Conservation (phyloP, 2,888 invertebrate genomes). For the Heliothis peltigera region DNA sequence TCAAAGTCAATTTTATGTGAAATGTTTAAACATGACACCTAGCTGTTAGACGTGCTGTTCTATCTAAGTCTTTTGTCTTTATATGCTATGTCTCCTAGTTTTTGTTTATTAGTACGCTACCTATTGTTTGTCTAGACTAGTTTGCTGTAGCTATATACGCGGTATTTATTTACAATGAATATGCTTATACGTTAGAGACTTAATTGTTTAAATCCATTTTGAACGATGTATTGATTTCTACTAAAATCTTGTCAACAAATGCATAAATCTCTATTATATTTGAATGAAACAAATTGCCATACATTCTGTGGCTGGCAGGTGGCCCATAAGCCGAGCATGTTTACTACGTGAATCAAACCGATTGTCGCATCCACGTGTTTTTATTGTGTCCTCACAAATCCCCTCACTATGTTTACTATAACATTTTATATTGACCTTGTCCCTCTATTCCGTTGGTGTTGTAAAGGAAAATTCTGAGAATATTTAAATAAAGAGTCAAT, state of each 20-base stretch:
- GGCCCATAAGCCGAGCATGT: slow-evolving; percentile 30
- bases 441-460: slow-evolving; percentile 23
- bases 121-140: slow-evolving; percentile 35
- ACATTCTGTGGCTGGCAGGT: slow-evolving; percentile 40
- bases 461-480: slow-evolving; percentile 16
- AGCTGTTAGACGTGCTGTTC: slow-evolving; percentile 44
- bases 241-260: slow-evolving; percentile 31
- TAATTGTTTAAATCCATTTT: slow-evolving; percentile 6
- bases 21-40: slow-evolving; percentile 61
- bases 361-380: slow-evolving; percentile 52
- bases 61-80: slow-evolving; percentile 48
- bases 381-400: slow-evolving; percentile 33
- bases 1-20: slow-evolving; percentile 60
- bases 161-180: slow-evolving; percentile 31
- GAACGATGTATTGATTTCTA: slow-evolving; percentile 17
- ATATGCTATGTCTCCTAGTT: slow-evolving; percentile 42
- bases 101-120: slow-evolving; percentile 45
- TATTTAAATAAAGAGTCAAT: not conserved
- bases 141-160: slow-evolving; percentile 22
- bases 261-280: slow-evolving; percentile 32
- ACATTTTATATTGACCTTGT: slow-evolving; percentile 29
- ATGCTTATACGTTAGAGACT: slow-evolving; percentile 12
- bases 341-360: slow-evolving; percentile 49
- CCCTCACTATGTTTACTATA: slow-evolving; percentile 43
- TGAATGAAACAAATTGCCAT: slow-evolving; percentile 47